Conservation (phyloP, 2,113 vertebrate species). For the Sylvietta virens region DNA sequence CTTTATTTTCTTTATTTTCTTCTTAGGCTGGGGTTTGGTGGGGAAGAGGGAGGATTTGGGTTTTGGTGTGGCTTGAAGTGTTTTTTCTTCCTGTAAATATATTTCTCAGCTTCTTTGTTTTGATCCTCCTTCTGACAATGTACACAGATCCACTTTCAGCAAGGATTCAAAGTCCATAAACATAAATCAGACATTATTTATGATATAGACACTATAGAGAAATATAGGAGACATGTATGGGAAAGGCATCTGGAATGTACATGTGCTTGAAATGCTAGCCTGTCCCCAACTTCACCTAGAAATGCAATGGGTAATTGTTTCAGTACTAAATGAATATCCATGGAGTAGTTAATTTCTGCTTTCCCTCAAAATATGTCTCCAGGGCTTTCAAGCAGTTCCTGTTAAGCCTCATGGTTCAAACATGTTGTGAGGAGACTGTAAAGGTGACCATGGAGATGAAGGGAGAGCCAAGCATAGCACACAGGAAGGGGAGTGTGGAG, state of each 20-base stretch:
- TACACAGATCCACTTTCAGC: not conserved
- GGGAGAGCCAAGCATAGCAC: not conserved
- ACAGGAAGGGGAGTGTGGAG: not conserved
- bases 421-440: not conserved
- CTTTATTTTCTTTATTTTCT: not conserved
- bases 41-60: rapidly evolving
- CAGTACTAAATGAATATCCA: not conserved
- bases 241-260: not conserved
- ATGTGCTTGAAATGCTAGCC: not conserved
- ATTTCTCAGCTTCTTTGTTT: not conserved
- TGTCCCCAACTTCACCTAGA: not conserved
- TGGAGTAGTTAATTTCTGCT: not conserved
- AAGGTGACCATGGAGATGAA: not conserved
- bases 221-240: not conserved
- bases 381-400: not conserved
- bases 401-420: not conserved
- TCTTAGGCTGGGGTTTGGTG: not conserved
- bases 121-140: not conserved
- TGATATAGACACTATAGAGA: not conserved
- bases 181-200: not conserved
- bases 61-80: not conserved
- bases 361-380: not conserved
- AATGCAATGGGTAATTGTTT: not conserved
- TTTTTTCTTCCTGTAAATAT: not conserved
- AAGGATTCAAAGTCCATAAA: not conserved